Conservation (phyloP, 2,113 vertebrate species). For the Gymnogyps californianus region DNA sequence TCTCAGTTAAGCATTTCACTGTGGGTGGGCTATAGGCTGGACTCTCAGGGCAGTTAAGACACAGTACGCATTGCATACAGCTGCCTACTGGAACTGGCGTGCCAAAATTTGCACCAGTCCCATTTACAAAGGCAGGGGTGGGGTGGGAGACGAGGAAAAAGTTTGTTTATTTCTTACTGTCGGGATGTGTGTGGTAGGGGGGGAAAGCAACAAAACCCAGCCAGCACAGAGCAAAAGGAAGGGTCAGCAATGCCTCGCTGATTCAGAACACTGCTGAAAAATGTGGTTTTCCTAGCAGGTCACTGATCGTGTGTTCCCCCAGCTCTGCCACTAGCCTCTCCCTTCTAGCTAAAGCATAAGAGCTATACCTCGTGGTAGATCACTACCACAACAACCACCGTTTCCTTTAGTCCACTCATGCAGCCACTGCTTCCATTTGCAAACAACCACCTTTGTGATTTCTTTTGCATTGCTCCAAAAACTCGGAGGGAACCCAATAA, state of each 20-base stretch:
- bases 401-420: not conserved
- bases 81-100: not conserved
- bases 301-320: not conserved
- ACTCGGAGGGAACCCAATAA: not conserved
- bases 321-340: not conserved
- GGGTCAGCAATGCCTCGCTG: not conserved
- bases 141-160: not conserved
- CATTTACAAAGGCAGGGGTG: not conserved
- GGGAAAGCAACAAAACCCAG: not conserved
- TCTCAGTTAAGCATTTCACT: not conserved
- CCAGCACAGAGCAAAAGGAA: not conserved
- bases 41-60: not conserved
- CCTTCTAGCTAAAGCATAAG: not conserved
- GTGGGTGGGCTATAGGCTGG: slow-evolving; percentile 54
- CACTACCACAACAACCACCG: no score
- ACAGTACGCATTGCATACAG: not conserved
- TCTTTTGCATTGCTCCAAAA: not conserved
- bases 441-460: not conserved
- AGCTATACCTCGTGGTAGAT: fast-evolving
- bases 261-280: not conserved
- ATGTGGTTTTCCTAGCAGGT: not conserved
- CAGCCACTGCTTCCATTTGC: not conserved
- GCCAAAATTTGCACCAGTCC: not conserved
- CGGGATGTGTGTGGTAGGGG: not conserved
- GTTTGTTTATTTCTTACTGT: not conserved